Base-by-base conservation (phyloP, 2,888 invertebrate species). In the Rhagonycha lutea region DNA sequence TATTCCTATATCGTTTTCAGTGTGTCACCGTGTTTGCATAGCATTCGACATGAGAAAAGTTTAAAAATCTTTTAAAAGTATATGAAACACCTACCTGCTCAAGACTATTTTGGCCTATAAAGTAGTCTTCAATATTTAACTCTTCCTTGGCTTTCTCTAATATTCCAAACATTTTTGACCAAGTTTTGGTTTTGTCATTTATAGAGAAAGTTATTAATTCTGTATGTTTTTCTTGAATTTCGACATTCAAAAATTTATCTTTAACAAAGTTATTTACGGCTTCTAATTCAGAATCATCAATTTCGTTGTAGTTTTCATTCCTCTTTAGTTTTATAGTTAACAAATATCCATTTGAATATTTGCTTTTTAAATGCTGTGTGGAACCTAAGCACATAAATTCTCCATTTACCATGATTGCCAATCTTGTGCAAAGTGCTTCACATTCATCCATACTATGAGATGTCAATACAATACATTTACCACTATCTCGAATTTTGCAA, bases 361-460 rank as follows among this genome's bases (percentile, higher is more conserved):
- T 95, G 83, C 92, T 94, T 86, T 96, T 95, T 73, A 96, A 89
- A 85, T 95, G 95, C 83, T 96, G 96, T 63, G 93, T 92, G 0
- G 95, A 93, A 23, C 96, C 96, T 68, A 95, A 89, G 82, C 95
- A 96, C 85, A 92, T 92, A 86, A 95, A 94, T 79, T 91, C 90
- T 0, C 95, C 96, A 86, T 94, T 94, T 11, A 95, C 95, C 95
- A 96, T 95, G 78, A 96, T 93, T 61, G 95, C 95, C 81, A 96
- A 87, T 7, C 95, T 89, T 2, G 94, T 93, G 86, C 96, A 96
- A 18, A 96, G 89, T 18, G 95, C 95, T 88, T 96, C 95, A 87
- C 95, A 95, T 87, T 96, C 95, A 88, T 95, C 95, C 94, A 96
- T 95, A 85, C 94, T 94, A 89, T 95, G 95, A 62, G 96, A 95